Percentiles rank a stretch among this genome's conserved stretches.
phyloP scores from a whole-genome alignment of 2,113 vertebrate species.

The Oryzias woworae region DNA sequence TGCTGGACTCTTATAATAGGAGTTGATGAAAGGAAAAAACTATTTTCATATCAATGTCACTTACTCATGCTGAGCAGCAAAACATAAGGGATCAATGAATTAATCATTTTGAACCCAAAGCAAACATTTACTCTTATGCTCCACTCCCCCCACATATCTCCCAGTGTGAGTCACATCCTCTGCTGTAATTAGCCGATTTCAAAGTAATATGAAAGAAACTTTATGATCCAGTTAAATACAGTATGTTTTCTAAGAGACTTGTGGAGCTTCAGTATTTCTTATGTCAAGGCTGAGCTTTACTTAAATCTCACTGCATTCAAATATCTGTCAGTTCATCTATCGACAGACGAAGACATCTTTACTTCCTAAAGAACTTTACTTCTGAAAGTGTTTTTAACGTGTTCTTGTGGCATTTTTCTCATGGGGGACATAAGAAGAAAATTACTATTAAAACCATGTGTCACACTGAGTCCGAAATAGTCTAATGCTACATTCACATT shows the following conservation, averaged over 20 bases:
- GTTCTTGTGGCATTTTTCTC: no score
- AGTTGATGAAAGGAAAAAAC: conserved; percentile 19
- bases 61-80: no score
- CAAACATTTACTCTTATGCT: not conserved
- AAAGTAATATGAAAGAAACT: conserved; percentile 58
- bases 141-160: conserved; percentile 32
- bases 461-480: no score
- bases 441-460: no score
- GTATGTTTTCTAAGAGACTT: conserved; percentile 44
- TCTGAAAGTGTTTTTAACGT: no score
- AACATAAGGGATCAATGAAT: no score
- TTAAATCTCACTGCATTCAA: conserved; percentile 16
- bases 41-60: not conserved
- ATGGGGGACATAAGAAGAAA: no score
- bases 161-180: conserved; percentile 47
- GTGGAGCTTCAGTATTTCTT: conserved; percentile 13
- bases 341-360: not conserved
- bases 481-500: no score
- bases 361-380: no score
- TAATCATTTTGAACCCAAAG: not conserved
- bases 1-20: conserved; percentile 3
- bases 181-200: conserved; percentile 75
- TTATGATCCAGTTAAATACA: conserved; percentile 31
- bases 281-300: conserved; percentile 9
- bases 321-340: conserved; percentile 15